A percentile compares a stretch with the other conserved stretches of the same genome.
Conservation (phyloP, 2,797 vertebrate species). For the Chaetophractus vellerosus region DNA sequence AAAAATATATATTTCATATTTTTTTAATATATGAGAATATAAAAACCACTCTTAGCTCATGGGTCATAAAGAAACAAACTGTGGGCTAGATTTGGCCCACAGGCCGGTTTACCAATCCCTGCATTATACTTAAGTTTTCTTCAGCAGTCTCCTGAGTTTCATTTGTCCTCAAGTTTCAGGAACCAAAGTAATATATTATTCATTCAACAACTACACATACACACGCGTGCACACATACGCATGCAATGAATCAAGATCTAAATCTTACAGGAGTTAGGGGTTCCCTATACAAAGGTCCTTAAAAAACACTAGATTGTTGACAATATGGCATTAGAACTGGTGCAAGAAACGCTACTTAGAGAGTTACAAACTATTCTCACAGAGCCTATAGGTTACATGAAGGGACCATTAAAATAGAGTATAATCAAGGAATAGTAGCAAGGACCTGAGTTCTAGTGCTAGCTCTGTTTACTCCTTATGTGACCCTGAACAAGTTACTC, state of each 20-base stretch:
- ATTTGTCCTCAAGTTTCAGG: conserved; percentile 47
- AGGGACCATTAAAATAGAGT: neutral
- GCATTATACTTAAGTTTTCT: conserved; percentile 17
- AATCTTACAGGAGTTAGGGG: neutral
- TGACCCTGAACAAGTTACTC: conserved; percentile 39
- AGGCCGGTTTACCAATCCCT: neutral
- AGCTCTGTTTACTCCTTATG: conserved; percentile 33
- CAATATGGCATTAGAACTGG: neutral
- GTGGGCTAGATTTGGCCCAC: neutral
- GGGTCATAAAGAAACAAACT: neutral
- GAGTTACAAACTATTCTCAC: conserved; percentile 47
- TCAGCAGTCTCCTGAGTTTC: conserved; percentile 16
- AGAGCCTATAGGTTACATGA: neutral
- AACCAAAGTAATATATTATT: conserved; percentile 58
- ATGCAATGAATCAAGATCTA: conserved; percentile 48
- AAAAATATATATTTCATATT: too few relatives aligned
- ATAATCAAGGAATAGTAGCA: neutral
- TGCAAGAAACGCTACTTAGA: neutral
- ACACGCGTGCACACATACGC: neutral
- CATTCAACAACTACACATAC: conserved; percentile 29
- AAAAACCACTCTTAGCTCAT: conserved; percentile 44
- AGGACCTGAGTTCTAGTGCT: neutral
- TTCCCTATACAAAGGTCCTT: neutral
- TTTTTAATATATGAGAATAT: conserved; percentile 31
- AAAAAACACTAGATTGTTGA: neutral